Conservation (phyloP, 2,113 vertebrate genomes). For the Petromus typicus region DNA sequence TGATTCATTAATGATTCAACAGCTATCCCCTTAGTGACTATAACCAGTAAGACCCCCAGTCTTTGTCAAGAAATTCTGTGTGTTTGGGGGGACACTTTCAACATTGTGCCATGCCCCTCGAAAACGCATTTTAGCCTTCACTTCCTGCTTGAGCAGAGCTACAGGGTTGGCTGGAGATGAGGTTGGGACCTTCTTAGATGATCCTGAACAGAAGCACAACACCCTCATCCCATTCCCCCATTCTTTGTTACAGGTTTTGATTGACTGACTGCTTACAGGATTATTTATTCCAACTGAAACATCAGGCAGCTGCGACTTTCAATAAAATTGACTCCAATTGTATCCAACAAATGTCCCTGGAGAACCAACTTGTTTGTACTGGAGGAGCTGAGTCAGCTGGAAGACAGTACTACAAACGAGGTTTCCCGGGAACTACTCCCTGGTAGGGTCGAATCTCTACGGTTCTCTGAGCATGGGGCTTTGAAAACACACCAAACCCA, state of each 20-base stretch:
- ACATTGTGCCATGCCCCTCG: background rate
- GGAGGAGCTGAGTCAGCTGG: background rate
- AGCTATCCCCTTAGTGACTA: background rate
- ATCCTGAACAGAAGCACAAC: background rate
- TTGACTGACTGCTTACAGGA: background rate
- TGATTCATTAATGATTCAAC: background rate
- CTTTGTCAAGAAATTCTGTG: background rate
- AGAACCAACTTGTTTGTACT: background rate
- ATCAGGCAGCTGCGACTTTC: background rate
- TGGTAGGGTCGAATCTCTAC: no score
- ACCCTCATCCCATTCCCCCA: background rate
- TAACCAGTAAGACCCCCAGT: background rate
- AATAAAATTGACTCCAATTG: background rate
- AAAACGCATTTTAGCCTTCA: background rate
- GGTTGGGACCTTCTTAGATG: background rate
- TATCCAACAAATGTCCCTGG: background rate
- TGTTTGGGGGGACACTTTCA: background rate
- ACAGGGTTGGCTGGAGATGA: no score
- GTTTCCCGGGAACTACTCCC: background rate
- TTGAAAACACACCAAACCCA: background rate
- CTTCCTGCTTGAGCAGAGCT: background rate
- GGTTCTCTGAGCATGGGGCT: background rate
- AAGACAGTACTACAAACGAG: background rate
- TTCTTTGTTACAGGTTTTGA: conserved; percentile 9
- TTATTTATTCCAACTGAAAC: background rate